Base-by-base conservation (phyloP, 2,888 invertebrate genomes). In the Drosophila merina region DNA sequence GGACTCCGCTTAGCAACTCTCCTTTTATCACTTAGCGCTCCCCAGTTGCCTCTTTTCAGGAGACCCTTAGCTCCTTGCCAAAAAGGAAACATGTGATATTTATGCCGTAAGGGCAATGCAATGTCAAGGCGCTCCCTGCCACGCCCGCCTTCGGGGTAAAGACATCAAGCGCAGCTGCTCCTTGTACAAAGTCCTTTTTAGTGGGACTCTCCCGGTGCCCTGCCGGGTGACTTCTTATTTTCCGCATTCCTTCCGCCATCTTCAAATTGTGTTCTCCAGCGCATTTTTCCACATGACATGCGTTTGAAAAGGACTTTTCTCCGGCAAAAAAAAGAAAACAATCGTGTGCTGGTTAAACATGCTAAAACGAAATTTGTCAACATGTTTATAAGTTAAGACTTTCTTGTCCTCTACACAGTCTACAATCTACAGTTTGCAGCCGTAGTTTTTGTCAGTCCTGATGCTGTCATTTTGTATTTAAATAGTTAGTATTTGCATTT, bases 81-180 rank as follows among this genome's bases (percentile, higher is more conserved):
- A 51, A 14, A 57, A 42, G 44, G 44, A 57, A 40, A 52, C 33
- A 25, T 30, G n/a, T 26, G 45, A 47, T 47, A 63, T 64, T 63
- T 54, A 33, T 54, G 54, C 38, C 45, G 47, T 30, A 38, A 47
- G 54, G 38, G 38, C 64, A 64, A 62, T 79, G 76, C 76, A 79
- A 57, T 71, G 45, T 36, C 69, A 59, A 31, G 48, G 10, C 54
- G 51, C n/a, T 14, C 48, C 52, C 59, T 26, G 55, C 50, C 26
- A 49, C 48, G 47, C 26, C 6, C 45, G 44, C 31, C 28, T 47
- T 25, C 30, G 4, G 12, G 63, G 57, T 50, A 57, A 48, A 49
- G 63, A 66, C 76, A 79, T 83, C 80, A 83, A 74, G 76, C 72
- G 76, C 79, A 82, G 83, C 77, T 79, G 79, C 70, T 75, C 31